Conservation (phyloP, 2,888 invertebrate species). For the Hylaea fasciaria region DNA sequence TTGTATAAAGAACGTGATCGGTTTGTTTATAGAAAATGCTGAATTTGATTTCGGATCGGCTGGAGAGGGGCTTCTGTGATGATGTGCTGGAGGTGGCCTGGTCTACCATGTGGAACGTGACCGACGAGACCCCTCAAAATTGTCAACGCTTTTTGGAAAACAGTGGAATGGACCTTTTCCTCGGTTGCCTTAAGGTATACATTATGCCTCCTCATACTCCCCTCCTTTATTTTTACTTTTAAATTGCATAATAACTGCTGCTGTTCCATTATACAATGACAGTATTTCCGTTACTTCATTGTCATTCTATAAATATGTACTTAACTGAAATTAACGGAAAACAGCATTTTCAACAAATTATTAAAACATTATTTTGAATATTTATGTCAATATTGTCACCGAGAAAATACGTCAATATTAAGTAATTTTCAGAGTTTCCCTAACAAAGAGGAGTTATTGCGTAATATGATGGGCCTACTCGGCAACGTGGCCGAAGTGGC, state of each 20-base stretch:
- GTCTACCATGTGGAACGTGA: constrained; percentile 99
- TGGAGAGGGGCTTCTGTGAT: constrained; percentile 92
- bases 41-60: constrained; percentile 92
- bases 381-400: no score
- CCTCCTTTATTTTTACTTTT: neutral
- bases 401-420: neutral
- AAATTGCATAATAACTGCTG: no score
- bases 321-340: no score
- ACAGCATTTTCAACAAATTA: no score
- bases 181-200: constrained; percentile 92
- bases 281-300: no score
- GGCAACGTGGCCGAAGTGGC: constrained; percentile 99
- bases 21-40: constrained; percentile 88
- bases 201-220: neutral
- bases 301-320: no score
- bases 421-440: constrained; percentile 89
- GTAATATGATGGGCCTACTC: constrained; percentile 99
- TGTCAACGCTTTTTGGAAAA: constrained; percentile 95
- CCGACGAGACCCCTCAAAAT: constrained; percentile 98
- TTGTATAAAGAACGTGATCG: neutral
- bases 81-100: constrained; percentile 99
- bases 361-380: no score
- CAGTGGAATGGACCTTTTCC: constrained; percentile 95
- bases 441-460: constrained; percentile 93
- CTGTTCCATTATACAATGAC: neutral